phyloP scores from a whole-genome alignment of 2,888 invertebrate genomes.

The Maniola hyperantus region DNA sequence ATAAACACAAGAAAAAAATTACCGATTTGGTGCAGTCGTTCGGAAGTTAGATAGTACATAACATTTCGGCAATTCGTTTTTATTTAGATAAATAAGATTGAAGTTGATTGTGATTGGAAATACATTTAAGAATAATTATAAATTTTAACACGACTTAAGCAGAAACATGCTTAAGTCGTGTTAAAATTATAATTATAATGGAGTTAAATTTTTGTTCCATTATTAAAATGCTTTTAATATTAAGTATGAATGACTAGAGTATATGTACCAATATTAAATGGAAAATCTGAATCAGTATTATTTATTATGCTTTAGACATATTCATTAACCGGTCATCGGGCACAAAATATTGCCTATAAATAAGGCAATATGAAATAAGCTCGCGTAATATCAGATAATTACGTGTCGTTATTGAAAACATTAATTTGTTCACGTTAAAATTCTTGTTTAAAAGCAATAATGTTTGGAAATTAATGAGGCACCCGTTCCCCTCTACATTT shows the following conservation, averaged over 20 bases:
- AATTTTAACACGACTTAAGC: too few relatives aligned
- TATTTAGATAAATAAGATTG: too few relatives aligned
- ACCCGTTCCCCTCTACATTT: too few relatives aligned
- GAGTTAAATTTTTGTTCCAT: too few relatives aligned
- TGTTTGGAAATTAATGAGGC: background rate
- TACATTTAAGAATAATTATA: background rate
- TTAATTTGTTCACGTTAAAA: conserved; percentile 8
- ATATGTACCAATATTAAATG: background rate
- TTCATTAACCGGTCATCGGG: conserved; percentile 6
- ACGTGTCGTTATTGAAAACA: conserved; percentile 14
- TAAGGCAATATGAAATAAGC: conserved; percentile 6
- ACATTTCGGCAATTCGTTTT: too few relatives aligned
- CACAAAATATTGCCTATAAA: conserved; percentile 3
- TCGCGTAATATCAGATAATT: conserved; percentile 12
- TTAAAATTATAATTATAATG: too few relatives aligned
- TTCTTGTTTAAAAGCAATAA: conserved; percentile 3
- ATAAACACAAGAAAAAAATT: too few relatives aligned
- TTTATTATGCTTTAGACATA: conserved; percentile 7
- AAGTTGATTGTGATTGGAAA: background rate
- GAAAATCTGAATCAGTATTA: background rate
- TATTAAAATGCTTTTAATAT: too few relatives aligned
- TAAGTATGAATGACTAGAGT: too few relatives aligned
- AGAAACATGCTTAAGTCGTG: too few relatives aligned
- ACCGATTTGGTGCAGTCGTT: too few relatives aligned
- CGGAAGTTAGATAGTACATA: too few relatives aligned